These are phyloP conservation scores for Psettodes erumei DNA, from an alignment of 2,113 vertebrate genomes.

Conservation along the genomic window DNA sequence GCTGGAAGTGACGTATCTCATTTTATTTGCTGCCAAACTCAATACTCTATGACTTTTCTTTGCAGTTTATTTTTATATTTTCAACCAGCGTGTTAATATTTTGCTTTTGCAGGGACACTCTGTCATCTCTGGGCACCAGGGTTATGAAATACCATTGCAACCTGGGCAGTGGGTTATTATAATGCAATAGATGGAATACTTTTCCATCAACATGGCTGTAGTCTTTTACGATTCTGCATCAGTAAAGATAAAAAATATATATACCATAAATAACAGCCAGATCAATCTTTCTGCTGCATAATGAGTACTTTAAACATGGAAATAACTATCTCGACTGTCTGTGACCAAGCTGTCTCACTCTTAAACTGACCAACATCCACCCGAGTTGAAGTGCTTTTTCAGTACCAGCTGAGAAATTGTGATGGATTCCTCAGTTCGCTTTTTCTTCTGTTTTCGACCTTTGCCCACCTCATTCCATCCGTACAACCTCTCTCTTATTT, in stretches of 20 bases:
- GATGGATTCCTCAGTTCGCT: neutral
- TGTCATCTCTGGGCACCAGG: neutral
- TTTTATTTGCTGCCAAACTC: no score
- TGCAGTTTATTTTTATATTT: neutral
- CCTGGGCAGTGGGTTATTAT: neutral
- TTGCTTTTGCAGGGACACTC: neutral
- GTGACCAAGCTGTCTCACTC: neutral
- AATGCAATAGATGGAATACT: neutral
- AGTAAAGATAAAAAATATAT: neutral
- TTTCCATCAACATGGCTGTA: neutral
- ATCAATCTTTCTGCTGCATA: neutral
- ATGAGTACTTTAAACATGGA: neutral
- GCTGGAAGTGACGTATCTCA: neutral
- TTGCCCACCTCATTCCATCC: constrained; percentile 1
- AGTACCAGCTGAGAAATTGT: neutral
- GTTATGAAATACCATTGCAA: neutral
- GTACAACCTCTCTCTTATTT: constrained; percentile 4
- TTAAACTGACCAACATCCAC: neutral
- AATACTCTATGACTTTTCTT: neutral
- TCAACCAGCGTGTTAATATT: neutral
- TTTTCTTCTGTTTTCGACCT: constrained; percentile 23
- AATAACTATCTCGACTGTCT: neutral
- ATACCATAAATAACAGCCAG: neutral
- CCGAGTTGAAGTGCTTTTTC: neutral
- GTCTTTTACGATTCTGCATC: neutral